Conservation (phyloP, 2,797 vertebrate genomes). For the Oreonectes daqikongensis region DNA sequence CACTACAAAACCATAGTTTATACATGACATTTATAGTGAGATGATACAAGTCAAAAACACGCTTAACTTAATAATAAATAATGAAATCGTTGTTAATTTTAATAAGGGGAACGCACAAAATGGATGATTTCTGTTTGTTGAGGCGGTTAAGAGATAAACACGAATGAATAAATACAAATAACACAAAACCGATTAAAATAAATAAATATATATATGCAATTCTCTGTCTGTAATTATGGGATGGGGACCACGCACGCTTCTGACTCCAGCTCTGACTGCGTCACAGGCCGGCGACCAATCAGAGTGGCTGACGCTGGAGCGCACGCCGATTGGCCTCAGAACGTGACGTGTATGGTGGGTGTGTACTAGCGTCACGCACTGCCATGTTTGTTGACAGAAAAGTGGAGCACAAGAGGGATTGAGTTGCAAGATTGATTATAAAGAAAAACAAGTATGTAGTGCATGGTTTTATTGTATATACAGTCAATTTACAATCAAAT, state of each 20-base stretch:
- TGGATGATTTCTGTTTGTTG: neutral
- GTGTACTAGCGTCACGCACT: conserved; percentile 1
- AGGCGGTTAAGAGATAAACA: neutral
- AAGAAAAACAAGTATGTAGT: neutral
- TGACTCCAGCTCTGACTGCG: conserved; percentile 40
- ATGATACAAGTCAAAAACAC: too few species aligned
- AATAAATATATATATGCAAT: neutral
- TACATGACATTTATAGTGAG: too few species aligned
- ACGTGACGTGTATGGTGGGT: conserved; percentile 28
- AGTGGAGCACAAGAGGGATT: conserved; percentile 12
- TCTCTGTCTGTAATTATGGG: neutral
- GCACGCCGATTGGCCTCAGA: conserved; percentile 21
- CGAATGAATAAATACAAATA: neutral
- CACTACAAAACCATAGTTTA: too few species aligned
- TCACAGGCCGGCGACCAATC: conserved; percentile 31
- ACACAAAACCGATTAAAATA: neutral
- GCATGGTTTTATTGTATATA: neutral
- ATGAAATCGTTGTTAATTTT: too few species aligned
- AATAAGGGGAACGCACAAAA: neutral
- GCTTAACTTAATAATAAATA: too few species aligned
- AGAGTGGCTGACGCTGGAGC: neutral
- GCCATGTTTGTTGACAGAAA: conserved; percentile 9
- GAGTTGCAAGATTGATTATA: conserved; percentile 3
- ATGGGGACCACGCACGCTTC: conserved; percentile 42
- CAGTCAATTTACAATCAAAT: too few species aligned